Percentiles rank a stretch among this genome's conserved stretches.
Evolutionary conservation across 2,797 vertebrate species (phyloP).

Genomic region (Diceros bicornis): DNA sequence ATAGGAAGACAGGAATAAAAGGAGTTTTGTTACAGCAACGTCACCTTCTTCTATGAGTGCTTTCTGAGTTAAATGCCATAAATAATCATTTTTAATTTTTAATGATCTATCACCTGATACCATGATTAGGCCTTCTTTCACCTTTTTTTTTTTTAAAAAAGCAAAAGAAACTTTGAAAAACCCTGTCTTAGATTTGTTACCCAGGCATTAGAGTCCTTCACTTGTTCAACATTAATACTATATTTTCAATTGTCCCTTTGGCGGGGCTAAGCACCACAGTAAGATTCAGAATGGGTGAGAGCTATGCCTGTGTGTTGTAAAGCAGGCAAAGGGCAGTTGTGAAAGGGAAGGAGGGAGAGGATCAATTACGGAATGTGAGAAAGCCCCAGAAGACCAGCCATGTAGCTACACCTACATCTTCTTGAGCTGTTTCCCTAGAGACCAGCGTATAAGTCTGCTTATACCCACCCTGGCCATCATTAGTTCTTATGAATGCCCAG

Average conservation of each 20-base stretch:
- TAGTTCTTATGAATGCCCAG: background rate
- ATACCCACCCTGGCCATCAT: background rate
- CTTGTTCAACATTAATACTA: background rate
- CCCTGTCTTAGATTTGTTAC: background rate
- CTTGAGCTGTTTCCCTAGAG: background rate
- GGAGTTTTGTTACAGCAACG: background rate
- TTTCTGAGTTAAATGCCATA: background rate
- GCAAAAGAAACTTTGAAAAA: background rate
- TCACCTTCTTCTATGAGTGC: background rate
- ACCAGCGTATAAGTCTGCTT: background rate
- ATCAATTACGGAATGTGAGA: background rate
- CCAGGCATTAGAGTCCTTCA: background rate
- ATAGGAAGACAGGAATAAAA: background rate
- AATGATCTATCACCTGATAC: background rate
- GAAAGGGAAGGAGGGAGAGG: background rate
- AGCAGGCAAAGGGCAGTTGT: background rate
- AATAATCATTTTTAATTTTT: background rate
- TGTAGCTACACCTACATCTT: rapidly evolving
- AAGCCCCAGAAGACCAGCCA: background rate
- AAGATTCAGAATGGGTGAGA: background rate
- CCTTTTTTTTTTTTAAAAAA: background rate
- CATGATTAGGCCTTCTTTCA: background rate
- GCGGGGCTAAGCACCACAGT: background rate
- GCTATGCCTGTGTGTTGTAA: background rate
- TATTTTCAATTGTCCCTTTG: background rate